A percentile compares a stretch with the other conserved stretches of the same genome.
Evolutionary conservation across 2,797 vertebrate species (phyloP).

Genomic region (Sebastes itinus): DNA sequence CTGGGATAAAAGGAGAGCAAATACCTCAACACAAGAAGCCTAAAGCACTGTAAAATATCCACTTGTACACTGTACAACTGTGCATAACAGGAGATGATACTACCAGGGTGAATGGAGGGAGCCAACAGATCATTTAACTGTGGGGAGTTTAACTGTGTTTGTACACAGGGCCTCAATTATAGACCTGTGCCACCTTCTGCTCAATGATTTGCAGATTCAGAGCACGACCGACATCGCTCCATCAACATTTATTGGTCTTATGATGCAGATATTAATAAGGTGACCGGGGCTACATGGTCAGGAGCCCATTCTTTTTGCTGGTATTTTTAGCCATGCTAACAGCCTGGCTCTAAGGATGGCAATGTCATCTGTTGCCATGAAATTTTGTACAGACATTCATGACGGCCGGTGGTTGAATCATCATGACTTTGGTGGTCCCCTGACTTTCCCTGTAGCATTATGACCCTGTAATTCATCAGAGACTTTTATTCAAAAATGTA

Average conservation of each 20-base stretch:
- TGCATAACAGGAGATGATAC: background rate
- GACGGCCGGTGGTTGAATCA: background rate
- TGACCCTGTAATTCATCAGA: background rate
- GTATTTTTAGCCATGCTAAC: background rate
- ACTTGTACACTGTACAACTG: background rate
- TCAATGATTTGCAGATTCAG: background rate
- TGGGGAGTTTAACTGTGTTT: conserved; percentile 8
- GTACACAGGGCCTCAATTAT: background rate
- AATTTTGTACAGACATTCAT: background rate
- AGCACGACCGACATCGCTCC: background rate
- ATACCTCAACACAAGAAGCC: background rate
- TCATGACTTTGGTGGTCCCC: background rate
- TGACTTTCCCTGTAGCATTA: background rate
- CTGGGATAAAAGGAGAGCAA: background rate
- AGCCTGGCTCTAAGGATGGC: background rate
- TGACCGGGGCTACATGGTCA: background rate
- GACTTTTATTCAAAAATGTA: background rate
- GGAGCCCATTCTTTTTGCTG: background rate
- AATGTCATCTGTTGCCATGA: background rate
- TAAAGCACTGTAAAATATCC: background rate
- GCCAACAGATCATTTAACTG: background rate
- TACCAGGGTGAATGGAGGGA: background rate
- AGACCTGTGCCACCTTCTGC: background rate
- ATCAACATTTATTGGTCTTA: background rate
- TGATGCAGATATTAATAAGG: background rate